Base-by-base conservation (phyloP, 2,113 vertebrate genomes). In the Solenodon paradoxus region DNA sequence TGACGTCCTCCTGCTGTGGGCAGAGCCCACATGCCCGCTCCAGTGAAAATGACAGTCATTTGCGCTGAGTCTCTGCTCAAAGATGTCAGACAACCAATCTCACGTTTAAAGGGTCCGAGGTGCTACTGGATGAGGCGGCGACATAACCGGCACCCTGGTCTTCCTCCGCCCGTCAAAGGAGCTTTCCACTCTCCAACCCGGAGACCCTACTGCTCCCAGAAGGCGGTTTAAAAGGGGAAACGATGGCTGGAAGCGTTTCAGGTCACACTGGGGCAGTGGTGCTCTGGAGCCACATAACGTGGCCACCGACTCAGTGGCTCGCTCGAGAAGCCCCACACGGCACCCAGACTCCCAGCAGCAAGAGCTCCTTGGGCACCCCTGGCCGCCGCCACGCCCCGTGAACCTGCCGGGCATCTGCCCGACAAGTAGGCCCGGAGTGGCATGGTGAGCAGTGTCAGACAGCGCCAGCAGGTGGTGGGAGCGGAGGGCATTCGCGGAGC, bases 221-320 rank as follows among this genome's bases (percentile, higher is more conserved):
- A 78, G 49, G 40, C 19, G 74, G 64, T 82, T 66, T 82, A 47
- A 90, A 90, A 69, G 75, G 20, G 64, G 28, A 86, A 71, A 59
- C 71, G 28, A 75, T 28, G 26, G 42, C 66, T 93, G 47, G 57
- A 80, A 71, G n/a, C n/a, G n/a, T 59, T 90, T 90, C 71, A 88
- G 84, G 88, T 40, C 77, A 85, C 59, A 38, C 40, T 40, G 22
- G 30, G 38, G 47, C 15, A 57, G 3, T 53, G 28, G 68, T 30
- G 8, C 86, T 64, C 35, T n/a, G 10, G 32, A 64, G 35, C 8
- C 42, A 59, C 80, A 95, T 16, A 5, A 59, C 15, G 26, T 40
- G 59, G n/a, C 40, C 38, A 61, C 26, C 85, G 53, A 32, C 53
- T 75, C 55, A 74, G 35, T 38, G 38, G 51, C 78, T 49, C n/a